Conservation (phyloP, 2,113 vertebrate genomes). For the Cheirogaleus medius region DNA sequence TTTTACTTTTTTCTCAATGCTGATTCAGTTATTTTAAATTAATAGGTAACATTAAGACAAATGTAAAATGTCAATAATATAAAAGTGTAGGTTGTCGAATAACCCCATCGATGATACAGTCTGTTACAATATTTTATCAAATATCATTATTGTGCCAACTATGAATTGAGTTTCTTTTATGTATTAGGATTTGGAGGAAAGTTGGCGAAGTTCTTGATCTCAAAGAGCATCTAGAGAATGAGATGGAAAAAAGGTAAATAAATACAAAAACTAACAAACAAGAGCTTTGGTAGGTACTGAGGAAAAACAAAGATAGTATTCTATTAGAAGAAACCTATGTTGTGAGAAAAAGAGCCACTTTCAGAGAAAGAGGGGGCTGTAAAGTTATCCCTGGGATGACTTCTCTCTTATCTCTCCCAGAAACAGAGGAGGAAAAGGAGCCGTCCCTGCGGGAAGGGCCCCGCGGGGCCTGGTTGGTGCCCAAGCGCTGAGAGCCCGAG, state of each 20-base stretch:
- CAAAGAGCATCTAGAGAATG: background rate
- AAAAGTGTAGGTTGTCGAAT: background rate
- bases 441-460: accelerated
- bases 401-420: background rate
- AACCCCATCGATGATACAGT: background rate
- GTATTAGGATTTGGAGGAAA: background rate
- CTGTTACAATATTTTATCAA: background rate
- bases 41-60: background rate
- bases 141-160: background rate
- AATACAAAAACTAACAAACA: background rate
- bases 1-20: background rate
- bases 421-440: no score
- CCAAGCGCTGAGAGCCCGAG: background rate
- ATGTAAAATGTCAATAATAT: background rate
- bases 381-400: background rate
- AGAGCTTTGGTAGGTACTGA: background rate
- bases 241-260: background rate
- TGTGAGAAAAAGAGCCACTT: background rate
- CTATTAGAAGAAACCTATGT: background rate
- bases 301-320: background rate
- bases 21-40: background rate
- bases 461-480: background rate
- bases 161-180: background rate
- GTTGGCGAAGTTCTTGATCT: background rate
- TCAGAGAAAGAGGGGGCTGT: background rate